phyloP scores from a whole-genome alignment of 2,797 vertebrate species.

The Alectoris magna region DNA sequence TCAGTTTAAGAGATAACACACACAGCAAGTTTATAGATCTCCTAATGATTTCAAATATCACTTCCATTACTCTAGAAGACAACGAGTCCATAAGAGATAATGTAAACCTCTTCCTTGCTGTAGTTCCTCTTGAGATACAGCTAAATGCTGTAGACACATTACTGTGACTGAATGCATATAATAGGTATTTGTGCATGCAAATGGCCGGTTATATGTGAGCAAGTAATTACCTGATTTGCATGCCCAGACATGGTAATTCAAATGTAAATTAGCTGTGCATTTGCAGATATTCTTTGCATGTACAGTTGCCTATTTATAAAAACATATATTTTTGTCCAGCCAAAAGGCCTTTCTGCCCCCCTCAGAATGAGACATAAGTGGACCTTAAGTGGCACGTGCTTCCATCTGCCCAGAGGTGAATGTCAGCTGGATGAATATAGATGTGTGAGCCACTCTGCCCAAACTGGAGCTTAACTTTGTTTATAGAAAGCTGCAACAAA shows the following conservation, averaged over 20 bases:
- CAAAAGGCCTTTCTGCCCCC: conserved; percentile 19
- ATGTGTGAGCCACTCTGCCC: conserved; percentile 2
- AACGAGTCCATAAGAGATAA: conserved; percentile 20
- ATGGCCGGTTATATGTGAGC: conserved; percentile 57
- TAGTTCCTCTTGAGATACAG: conserved; percentile 34
- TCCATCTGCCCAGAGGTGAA: conserved; percentile 27
- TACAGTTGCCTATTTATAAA: conserved; percentile 45
- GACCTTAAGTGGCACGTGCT: background rate
- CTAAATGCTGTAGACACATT: conserved; percentile 51
- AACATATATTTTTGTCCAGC: conserved; percentile 27
- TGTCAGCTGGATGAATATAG: background rate
- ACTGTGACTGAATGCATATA: conserved; percentile 62
- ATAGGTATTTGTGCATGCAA: conserved; percentile 70
- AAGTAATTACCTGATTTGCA: conserved; percentile 74
- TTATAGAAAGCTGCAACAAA: conserved; percentile 34
- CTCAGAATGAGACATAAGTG: background rate
- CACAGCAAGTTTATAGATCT: background rate
- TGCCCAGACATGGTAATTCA: conserved; percentile 71
- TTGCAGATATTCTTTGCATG: conserved; percentile 52
- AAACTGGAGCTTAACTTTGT: conserved; percentile 30
- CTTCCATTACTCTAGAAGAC: conserved; percentile 12
- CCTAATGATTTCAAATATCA: conserved; percentile 19
- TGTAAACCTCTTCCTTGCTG: conserved; percentile 45
- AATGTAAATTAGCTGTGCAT: conserved; percentile 67
- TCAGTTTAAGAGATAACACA: background rate